Evolutionary conservation across 2,888 invertebrate species (phyloP), one percentile per base, ranked within the genome.

Genomic region (Melitaea athalia): DNA sequence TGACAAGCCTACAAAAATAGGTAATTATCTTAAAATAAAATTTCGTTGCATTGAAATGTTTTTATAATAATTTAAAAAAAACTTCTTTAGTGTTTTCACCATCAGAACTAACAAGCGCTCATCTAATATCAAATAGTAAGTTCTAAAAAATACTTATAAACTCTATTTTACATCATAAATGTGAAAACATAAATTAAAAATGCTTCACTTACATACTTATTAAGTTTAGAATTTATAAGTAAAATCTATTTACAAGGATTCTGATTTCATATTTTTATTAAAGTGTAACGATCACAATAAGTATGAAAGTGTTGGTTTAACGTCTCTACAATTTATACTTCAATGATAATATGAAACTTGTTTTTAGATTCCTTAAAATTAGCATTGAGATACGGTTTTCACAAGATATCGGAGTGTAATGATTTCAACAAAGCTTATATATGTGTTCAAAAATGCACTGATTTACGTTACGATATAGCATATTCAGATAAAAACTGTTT

Each of bases 351-450:
- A 50, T 0, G 33, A 31, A 55, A 14, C 53, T 42, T 11, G 10
- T 59, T 64, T 53, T 63, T 68, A 76, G 75, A 42, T 31, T 67
- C 73, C 24, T 78, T 71, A 55, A 78, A 69, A 45, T 63, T 49
- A 50, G 74, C 76, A 14, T 75, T 88, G 52, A 86, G 89, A 49
- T 89, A 88, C 71, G 91, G 91, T 24, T 85, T 86, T 73, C 90
- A 91, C 24, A 75, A 73, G 69, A 85, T 80, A n/a, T 53, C 80
- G 2, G 80, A 80, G 1, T 91, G 91, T 68, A 38, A 68, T 42
- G 71, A 79, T 49, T 89, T 81, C 57, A 73, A 82, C 61, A 82
- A 80, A 73, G 78, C 85, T 5, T 90, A 79, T 74, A 11, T 83
- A 7, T 91, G 91, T 69, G 75, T 90, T 43, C 80, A 81, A 72